phyloP scores from a whole-genome alignment of 2,797 vertebrate species.

The Cynodonichthys magdalenae region DNA sequence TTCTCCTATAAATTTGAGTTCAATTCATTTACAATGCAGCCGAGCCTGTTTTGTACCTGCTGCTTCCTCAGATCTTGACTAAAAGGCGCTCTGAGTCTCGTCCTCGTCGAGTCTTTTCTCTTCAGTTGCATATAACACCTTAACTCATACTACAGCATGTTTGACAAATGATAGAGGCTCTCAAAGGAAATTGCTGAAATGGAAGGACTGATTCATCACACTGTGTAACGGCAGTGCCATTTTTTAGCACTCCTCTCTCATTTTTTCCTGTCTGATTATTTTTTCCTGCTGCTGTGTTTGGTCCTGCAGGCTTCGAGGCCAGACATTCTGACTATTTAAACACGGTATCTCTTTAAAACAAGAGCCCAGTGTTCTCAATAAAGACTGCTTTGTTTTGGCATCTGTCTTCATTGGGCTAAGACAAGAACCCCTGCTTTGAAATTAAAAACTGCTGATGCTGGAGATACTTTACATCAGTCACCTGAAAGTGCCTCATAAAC shows the following conservation, averaged over 20 bases:
- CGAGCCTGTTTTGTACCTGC: conserved; percentile 39
- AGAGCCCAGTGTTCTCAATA: conserved; percentile 45
- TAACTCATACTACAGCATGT: conserved; percentile 61
- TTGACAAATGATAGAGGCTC: conserved; percentile 72
- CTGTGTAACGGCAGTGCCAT: conserved; percentile 47
- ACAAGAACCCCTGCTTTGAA: conserved; percentile 62
- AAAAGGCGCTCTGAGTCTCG: conserved; percentile 62
- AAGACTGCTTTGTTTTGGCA: conserved; percentile 67
- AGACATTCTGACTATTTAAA: conserved; percentile 48
- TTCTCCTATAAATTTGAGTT: conserved; percentile 49
- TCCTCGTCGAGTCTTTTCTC: conserved; percentile 61
- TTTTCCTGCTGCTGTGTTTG: conserved; percentile 37
- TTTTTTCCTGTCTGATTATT: conserved; percentile 55
- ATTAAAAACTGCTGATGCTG: conserved; percentile 73
- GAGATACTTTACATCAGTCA: conserved; percentile 80
- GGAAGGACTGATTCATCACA: conserved; percentile 73
- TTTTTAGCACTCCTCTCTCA: conserved; percentile 48
- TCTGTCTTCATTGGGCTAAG: conserved; percentile 64
- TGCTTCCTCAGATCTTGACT: conserved; percentile 39
- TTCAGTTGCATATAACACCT: conserved; percentile 66
- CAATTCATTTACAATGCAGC: conserved; percentile 58
- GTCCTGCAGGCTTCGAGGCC: conserved; percentile 40
- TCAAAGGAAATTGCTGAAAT: conserved; percentile 76
- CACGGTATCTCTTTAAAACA: conserved; percentile 64
- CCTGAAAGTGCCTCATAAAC: conserved; percentile 72